Percentiles rank a stretch among this genome's conserved stretches.
Evolutionary conservation across 2,888 invertebrate species (phyloP).

Genomic region (Patella ulyssiponensis): DNA sequence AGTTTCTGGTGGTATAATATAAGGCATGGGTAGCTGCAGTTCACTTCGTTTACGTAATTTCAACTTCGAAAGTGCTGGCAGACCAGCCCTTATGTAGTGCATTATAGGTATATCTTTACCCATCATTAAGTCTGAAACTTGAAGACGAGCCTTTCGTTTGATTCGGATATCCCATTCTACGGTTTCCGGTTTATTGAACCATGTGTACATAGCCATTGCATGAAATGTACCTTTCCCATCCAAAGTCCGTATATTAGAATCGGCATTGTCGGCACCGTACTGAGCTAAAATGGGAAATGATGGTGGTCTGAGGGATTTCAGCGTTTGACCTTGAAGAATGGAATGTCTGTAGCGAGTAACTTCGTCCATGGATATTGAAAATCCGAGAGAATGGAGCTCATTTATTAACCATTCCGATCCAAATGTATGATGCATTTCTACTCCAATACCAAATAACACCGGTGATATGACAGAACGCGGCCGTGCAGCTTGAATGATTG

Average conservation of each 20-base stretch:
- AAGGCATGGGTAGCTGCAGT: no score
- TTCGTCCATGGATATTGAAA: neutral
- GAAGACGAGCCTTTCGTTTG: neutral
- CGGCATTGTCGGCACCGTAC: neutral
- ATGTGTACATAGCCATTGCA: neutral
- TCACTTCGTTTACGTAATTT: no score
- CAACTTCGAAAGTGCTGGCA: neutral
- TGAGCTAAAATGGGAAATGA: neutral
- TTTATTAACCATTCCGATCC: slow-evolving; percentile 11
- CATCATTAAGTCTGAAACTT: neutral
- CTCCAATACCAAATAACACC: slow-evolving; percentile 7
- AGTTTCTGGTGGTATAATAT: no score
- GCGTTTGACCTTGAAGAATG: neutral
- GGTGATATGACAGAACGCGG: slow-evolving; percentile 1
- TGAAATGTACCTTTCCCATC: neutral
- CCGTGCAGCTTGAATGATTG: neutral
- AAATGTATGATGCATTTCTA: neutral
- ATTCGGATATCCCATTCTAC: neutral
- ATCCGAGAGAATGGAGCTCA: neutral
- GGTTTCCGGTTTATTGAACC: no score
- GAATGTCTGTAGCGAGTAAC: neutral
- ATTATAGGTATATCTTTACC: neutral
- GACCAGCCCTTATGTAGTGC: neutral
- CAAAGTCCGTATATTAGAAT: neutral
- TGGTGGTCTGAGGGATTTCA: neutral